Evolutionary conservation across 2,797 vertebrate species (phyloP).

Genomic region (Xiphophorus birchmanni): DNA sequence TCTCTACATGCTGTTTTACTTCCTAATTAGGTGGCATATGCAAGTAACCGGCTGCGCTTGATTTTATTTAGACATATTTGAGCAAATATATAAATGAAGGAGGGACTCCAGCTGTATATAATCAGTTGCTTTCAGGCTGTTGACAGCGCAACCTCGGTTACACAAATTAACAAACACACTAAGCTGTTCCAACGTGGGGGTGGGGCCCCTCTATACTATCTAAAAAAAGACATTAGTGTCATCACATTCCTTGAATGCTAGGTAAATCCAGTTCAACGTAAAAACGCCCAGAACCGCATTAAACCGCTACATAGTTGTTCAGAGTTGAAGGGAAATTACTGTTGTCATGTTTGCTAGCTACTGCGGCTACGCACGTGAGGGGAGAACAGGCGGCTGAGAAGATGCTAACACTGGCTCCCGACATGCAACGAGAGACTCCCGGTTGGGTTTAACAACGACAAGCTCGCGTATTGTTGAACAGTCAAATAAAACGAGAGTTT

Average conservation of each 20-base stretch:
- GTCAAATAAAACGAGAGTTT: rapidly evolving
- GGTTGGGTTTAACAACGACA: background rate
- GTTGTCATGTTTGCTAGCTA: slow-evolving; percentile 16
- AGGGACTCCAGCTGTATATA: background rate
- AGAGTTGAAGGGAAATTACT: background rate
- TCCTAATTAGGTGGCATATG: background rate
- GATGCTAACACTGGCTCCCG: background rate
- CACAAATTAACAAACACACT: background rate
- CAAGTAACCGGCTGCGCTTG: background rate
- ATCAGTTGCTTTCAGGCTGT: background rate
- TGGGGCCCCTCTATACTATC: background rate
- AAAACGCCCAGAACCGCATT: rapidly evolving
- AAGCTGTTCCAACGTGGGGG: background rate
- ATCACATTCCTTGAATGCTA: background rate
- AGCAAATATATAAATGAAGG: no score
- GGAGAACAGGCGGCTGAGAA: background rate
- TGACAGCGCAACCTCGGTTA: background rate
- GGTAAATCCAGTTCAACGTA: background rate
- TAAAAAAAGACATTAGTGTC: background rate
- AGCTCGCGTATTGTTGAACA: rapidly evolving
- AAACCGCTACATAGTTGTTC: background rate
- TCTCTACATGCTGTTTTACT: background rate
- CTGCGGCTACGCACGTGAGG: slow-evolving; percentile 47
- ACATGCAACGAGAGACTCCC: no score
- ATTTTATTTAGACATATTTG: background rate